phyloP scores from a whole-genome alignment of 2,113 vertebrate genomes.

The Bostrychus sinensis region DNA sequence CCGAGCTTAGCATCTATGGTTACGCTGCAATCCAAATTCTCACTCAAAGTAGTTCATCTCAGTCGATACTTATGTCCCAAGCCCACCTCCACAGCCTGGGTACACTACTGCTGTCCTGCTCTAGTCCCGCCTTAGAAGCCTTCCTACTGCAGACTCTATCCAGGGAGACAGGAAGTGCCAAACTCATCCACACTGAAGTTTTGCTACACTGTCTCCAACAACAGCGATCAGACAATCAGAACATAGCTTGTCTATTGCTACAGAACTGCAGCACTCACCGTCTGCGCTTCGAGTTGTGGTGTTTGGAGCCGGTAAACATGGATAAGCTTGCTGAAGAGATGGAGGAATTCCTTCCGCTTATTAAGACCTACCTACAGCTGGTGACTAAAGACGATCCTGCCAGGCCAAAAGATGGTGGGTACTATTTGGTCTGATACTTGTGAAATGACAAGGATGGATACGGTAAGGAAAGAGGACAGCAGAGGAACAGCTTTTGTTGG shows the following conservation, averaged over 20 bases:
- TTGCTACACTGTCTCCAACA: slow-evolving; percentile 82
- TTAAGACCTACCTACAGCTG: slow-evolving; percentile 80
- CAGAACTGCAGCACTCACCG: slow-evolving; percentile 82
- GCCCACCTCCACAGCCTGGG: slow-evolving; percentile 83
- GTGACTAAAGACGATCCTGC: slow-evolving; percentile 56
- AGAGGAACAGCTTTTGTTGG: no score
- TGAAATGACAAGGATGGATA: no score
- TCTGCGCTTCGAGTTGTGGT: slow-evolving; percentile 90
- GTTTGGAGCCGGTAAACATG: slow-evolving; percentile 64
- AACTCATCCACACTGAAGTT: slow-evolving; percentile 71
- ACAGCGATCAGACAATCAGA: slow-evolving; percentile 49
- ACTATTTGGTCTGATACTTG: no score
- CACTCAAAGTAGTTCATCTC: slow-evolving; percentile 56
- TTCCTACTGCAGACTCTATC: slow-evolving; percentile 81
- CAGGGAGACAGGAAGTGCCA: slow-evolving; percentile 76
- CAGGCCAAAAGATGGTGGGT: slow-evolving; percentile 72
- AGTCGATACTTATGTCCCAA: slow-evolving; percentile 70
- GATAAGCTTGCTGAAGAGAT: slow-evolving; percentile 64
- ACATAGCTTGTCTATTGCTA: slow-evolving; percentile 79
- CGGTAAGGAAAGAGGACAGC: no score
- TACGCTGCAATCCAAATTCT: slow-evolving; percentile 82
- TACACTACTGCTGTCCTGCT: slow-evolving; percentile 78
- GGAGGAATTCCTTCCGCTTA: slow-evolving; percentile 78
- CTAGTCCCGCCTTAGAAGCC: slow-evolving; percentile 77
- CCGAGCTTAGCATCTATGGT: slow-evolving; percentile 82